Evolutionary conservation across 2,797 vertebrate species (phyloP).

Genomic region (Echiichthys vipera): DNA sequence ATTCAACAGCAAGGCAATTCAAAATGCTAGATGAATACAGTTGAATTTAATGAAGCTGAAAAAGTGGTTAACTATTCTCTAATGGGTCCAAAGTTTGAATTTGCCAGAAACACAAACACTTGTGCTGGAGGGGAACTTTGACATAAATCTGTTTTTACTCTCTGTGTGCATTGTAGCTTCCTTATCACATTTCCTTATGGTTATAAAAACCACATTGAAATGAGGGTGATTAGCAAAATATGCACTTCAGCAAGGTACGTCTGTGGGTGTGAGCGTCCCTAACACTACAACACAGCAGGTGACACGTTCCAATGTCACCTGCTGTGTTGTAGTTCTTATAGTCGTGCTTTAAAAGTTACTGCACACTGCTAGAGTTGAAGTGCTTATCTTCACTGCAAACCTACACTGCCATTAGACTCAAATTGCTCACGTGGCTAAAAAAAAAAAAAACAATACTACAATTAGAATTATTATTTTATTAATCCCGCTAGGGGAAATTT

Average conservation of each 20-base stretch:
- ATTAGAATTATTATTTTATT: too few species aligned
- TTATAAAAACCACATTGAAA: not conserved
- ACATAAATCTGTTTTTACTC: not conserved
- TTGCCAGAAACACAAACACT: not conserved
- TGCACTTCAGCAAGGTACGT: not conserved
- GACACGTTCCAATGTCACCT: too few species aligned
- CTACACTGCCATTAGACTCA: too few species aligned
- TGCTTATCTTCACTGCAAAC: too few species aligned
- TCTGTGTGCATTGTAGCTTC: not conserved
- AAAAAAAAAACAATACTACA: too few species aligned
- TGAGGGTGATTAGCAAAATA: not conserved
- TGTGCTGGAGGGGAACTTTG: not conserved
- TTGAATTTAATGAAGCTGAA: not conserved
- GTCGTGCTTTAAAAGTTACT: not conserved
- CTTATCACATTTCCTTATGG: not conserved
- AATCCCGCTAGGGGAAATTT: too few species aligned
- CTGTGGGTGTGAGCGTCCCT: not conserved
- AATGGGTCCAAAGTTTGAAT: constrained; percentile 18
- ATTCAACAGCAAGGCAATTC: too few species aligned
- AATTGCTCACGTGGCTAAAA: too few species aligned
- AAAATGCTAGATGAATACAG: not conserved
- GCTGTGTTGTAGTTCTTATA: too few species aligned
- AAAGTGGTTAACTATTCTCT: constrained; percentile 40
- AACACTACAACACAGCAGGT: not conserved
- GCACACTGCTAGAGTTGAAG: too few species aligned